Conservation (phyloP, 2,797 vertebrate genomes). For the Pseudomugil tenellus region DNA sequence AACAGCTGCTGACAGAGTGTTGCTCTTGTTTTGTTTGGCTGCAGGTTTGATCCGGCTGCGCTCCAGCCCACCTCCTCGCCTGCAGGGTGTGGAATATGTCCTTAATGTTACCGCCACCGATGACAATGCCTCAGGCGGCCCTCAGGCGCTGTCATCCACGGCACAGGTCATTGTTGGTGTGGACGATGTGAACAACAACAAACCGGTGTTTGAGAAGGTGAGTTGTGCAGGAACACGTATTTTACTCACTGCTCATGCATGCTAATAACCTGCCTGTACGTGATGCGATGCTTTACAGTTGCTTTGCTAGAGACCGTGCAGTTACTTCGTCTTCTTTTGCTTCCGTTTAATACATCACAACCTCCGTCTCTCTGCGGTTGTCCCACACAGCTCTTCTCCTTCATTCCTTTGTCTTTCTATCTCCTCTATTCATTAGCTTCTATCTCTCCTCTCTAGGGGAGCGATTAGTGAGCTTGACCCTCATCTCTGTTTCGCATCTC, state of each 20-base stretch:
- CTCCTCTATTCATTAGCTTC: constrained; percentile 58
- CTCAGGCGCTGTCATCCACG: constrained; percentile 81
- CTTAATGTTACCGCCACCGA: constrained; percentile 89
- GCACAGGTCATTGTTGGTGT: constrained; percentile 87
- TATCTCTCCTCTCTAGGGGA: constrained; percentile 70
- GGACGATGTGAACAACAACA: constrained; percentile 92
- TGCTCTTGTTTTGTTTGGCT: too few relatives aligned
- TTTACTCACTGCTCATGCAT: constrained; percentile 21
- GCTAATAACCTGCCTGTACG: constrained; percentile 24
- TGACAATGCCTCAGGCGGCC: constrained; percentile 88
- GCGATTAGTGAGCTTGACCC: constrained; percentile 74
- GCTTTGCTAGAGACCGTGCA: not conserved
- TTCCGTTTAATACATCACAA: constrained; percentile 3
- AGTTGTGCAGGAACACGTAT: not conserved
- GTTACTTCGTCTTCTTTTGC: not conserved
- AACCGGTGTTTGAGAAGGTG: constrained; percentile 91
- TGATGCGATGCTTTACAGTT: not conserved
- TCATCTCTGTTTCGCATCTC: constrained; percentile 59
- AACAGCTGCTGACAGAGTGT: not conserved
- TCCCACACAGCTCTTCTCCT: constrained; percentile 26
- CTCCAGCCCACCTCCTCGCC: constrained; percentile 84
- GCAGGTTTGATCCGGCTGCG: constrained; percentile 89
- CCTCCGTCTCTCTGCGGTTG: not conserved
- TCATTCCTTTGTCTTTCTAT: constrained; percentile 52
- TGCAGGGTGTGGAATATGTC: constrained; percentile 89